phyloP scores from a whole-genome alignment of 2,888 invertebrate genomes.

The Gari tellinella region DNA sequence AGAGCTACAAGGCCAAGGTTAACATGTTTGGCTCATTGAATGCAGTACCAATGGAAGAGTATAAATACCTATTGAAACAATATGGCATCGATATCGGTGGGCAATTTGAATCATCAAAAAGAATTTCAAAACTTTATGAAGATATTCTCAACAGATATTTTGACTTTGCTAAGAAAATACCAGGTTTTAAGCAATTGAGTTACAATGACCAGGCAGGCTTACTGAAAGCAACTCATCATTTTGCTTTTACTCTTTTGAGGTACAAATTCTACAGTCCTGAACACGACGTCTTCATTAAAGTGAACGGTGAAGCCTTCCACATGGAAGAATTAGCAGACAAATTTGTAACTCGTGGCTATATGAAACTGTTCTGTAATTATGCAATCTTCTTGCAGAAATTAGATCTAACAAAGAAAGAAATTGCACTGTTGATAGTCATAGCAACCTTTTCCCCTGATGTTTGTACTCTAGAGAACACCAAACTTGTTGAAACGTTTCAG shows the following conservation, averaged over 20 bases:
- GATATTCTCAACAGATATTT: slow-evolving; percentile 30
- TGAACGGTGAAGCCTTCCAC: slow-evolving; percentile 38
- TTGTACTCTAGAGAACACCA: slow-evolving; percentile 30
- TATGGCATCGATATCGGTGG: slow-evolving; percentile 48
- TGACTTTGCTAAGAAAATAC: slow-evolving; percentile 43
- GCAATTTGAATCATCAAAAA: slow-evolving; percentile 29
- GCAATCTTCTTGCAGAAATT: slow-evolving; percentile 25
- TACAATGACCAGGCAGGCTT: slow-evolving; percentile 41
- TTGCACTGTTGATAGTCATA: slow-evolving; percentile 32
- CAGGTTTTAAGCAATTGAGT: slow-evolving; percentile 31
- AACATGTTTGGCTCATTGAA: slow-evolving; percentile 39
- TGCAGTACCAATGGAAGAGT: slow-evolving; percentile 30
- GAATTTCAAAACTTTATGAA: slow-evolving; percentile 17
- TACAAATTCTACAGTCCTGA: slow-evolving; percentile 36
- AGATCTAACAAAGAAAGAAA: slow-evolving; percentile 31
- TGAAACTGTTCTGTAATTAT: neutral
- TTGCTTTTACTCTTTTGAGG: slow-evolving; percentile 43
- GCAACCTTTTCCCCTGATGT: slow-evolving; percentile 30
- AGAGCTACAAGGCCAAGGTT: slow-evolving; percentile 31
- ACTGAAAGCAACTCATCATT: slow-evolving; percentile 39
- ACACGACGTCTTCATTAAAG: slow-evolving; percentile 28
- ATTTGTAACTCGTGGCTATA: slow-evolving; percentile 28
- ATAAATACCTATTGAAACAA: slow-evolving; percentile 32
- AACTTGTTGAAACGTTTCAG: slow-evolving; percentile 40
- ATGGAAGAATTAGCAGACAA: slow-evolving; percentile 48